Conservation (phyloP, 2,113 vertebrate genomes). For the Plecturocebus donacophilus region DNA sequence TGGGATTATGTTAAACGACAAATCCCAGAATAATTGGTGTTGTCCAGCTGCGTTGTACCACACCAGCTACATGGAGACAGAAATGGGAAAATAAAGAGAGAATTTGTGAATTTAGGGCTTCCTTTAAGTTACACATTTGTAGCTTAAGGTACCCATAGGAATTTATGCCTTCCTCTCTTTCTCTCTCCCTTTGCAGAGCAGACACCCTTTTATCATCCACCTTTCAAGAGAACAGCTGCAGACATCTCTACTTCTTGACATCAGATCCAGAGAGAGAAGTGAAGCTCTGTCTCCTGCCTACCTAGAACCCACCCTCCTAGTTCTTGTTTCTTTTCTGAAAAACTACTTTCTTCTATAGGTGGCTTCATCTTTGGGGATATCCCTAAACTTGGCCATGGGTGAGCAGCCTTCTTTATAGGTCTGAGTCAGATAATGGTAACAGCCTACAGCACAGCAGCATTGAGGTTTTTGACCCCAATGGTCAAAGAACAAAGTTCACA, state of each 20-base stretch:
- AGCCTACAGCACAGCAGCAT: background rate
- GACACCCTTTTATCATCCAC: background rate
- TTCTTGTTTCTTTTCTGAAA: background rate
- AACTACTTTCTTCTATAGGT: background rate
- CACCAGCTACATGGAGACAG: background rate
- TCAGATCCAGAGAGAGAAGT: background rate
- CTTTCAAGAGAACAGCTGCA: background rate
- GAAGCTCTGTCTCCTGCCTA: background rate
- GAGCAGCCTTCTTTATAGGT: background rate
- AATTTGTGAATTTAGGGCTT: background rate
- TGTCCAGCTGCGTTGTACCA: background rate
- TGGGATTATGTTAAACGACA: too few relatives aligned
- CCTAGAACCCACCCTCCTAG: background rate
- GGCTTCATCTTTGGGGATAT: background rate
- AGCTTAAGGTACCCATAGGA: background rate
- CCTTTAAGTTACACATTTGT: background rate
- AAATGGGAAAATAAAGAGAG: background rate
- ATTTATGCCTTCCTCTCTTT: background rate
- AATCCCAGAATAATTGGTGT: too few relatives aligned
- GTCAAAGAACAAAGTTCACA: background rate
- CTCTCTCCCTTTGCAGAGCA: background rate
- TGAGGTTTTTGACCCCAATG: background rate
- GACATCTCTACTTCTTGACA: background rate
- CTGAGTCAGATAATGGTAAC: background rate
- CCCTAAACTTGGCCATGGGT: fast-evolving